phyloP scores from a whole-genome alignment of 2,113 vertebrate species.

The Crotalus horridus region DNA sequence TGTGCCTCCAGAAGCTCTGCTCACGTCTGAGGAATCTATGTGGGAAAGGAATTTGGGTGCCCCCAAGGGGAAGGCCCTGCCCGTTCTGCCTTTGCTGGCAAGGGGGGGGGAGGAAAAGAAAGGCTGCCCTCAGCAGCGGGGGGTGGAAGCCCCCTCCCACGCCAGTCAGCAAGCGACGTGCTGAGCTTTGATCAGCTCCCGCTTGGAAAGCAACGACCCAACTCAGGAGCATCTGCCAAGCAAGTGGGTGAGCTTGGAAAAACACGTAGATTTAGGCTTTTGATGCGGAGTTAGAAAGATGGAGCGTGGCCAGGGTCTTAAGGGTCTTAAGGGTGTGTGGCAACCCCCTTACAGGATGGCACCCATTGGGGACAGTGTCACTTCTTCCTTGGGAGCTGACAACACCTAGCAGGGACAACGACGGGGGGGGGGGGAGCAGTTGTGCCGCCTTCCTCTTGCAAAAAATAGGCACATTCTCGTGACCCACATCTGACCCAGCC shows the following conservation, averaged over 20 bases:
- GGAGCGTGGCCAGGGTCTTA: neutral
- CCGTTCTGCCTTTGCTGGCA: neutral
- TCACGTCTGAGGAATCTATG: neutral
- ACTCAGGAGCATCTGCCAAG: neutral
- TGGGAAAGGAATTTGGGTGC: neutral
- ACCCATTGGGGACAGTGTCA: neutral
- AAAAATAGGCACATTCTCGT: neutral
- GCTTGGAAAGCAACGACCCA: neutral
- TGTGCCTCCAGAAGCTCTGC: neutral
- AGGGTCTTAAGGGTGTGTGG: neutral
- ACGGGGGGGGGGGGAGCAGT: fast-evolving
- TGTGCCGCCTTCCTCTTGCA: neutral
- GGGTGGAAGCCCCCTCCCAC: neutral
- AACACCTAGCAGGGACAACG: neutral
- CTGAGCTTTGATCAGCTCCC: neutral
- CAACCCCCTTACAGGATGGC: too few species aligned
- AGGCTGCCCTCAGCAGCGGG: neutral
- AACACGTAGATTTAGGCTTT: neutral
- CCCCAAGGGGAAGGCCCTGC: neutral
- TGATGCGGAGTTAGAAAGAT: neutral
- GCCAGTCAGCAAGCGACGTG: neutral
- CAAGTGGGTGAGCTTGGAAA: neutral
- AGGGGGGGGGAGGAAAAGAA: neutral
- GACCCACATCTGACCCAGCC: neutral
- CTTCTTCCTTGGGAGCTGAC: neutral